phyloP scores from a whole-genome alignment of 2,113 vertebrate genomes.

The Pundamilia nyererei region DNA sequence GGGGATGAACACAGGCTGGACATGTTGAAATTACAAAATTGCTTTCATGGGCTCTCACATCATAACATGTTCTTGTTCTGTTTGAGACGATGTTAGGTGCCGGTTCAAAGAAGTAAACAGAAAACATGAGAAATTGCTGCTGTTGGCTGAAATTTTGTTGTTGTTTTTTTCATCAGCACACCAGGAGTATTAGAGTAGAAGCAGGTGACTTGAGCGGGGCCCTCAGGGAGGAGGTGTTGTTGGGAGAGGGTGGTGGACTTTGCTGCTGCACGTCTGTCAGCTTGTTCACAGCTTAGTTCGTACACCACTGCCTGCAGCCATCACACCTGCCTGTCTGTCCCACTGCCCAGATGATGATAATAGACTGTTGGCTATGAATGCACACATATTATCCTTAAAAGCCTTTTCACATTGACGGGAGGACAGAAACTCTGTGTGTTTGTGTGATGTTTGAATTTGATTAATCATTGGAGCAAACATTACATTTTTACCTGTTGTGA shows the following conservation, averaged over 20 bases:
- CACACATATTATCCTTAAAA: background rate
- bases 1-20: background rate
- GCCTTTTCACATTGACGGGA: background rate
- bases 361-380: background rate
- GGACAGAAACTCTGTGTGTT: background rate
- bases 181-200: background rate
- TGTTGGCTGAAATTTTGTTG: background rate
- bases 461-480: background rate
- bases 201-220: background rate
- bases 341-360: background rate
- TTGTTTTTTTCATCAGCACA: background rate
- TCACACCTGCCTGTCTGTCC: constrained; percentile 15
- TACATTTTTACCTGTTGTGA: background rate
- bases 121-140: background rate
- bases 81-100: fast-evolving
- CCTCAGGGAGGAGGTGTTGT: background rate
- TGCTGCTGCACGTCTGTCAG: background rate
- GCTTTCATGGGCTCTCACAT: background rate
- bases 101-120: background rate
- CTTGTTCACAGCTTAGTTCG: background rate
- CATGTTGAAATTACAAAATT: background rate
- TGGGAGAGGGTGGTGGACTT: background rate
- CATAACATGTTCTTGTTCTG: background rate
- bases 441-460: background rate
- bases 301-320: background rate